Conservation (phyloP, 2,797 vertebrate genomes). For the Labroides dimidiatus region DNA sequence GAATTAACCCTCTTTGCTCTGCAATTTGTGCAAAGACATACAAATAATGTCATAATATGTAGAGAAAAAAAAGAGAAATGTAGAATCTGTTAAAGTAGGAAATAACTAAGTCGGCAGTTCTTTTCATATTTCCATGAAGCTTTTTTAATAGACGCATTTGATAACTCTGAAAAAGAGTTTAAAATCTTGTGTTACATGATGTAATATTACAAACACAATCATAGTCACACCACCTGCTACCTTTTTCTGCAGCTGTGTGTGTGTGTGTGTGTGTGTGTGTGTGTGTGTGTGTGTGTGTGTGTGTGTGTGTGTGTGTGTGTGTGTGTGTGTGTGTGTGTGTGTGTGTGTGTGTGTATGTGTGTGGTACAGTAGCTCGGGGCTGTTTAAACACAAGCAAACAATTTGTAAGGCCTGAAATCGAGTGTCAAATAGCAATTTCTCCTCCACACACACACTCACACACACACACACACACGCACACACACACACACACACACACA, state of each 20-base stretch:
- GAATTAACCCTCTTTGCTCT: too few relatives aligned
- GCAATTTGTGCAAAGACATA: too few relatives aligned
- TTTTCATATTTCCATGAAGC: neutral
- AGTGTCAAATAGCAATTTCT: slow-evolving; percentile 31
- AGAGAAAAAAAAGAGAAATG: too few relatives aligned
- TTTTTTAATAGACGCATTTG: neutral
- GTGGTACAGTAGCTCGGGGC: neutral
- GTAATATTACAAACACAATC: neutral
- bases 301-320: too few relatives aligned
- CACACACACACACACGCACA: neutral
- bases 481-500: neutral
- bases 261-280: too few relatives aligned
- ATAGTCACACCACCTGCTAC: too few relatives aligned
- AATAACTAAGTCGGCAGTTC: neutral
- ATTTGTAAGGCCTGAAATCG: slow-evolving; percentile 35
- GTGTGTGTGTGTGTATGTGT: too few relatives aligned
- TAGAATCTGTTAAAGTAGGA: too few relatives aligned
- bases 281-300: too few relatives aligned
- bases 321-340: too few relatives aligned
- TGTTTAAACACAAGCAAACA: slow-evolving; percentile 7
- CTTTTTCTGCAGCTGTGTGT: neutral
- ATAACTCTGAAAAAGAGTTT: neutral
- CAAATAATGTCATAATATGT: too few relatives aligned
- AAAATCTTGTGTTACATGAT: neutral
- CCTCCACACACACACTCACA: neutral